Percentiles rank a stretch among this genome's conserved stretches.
phyloP scores from a whole-genome alignment of 2,113 vertebrate species.

The Arenaria interpres region DNA sequence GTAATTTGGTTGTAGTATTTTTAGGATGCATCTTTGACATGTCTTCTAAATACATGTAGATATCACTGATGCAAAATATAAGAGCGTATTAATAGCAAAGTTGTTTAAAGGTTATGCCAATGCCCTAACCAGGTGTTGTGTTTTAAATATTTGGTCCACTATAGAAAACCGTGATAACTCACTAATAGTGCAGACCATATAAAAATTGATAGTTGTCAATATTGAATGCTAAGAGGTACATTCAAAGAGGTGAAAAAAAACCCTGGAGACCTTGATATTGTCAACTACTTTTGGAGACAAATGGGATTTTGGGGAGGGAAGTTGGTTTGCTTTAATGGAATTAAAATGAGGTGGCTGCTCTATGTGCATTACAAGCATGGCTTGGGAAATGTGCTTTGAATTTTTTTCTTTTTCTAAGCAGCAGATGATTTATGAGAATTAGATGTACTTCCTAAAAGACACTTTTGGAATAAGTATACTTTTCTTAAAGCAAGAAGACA shows the following conservation, averaged over 20 bases:
- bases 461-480: neutral
- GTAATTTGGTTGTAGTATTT: neutral
- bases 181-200: neutral
- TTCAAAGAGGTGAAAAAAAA: neutral
- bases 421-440: neutral
- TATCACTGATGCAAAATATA: neutral
- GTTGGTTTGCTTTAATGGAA: neutral
- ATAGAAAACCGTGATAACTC: neutral
- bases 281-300: neutral
- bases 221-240: neutral
- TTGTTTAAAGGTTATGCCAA: neutral
- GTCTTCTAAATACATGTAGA: neutral
- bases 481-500: conserved; percentile 6
- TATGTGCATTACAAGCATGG: neutral
- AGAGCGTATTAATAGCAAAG: neutral
- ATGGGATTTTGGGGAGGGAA: neutral
- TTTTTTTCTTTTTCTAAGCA: conserved; percentile 10
- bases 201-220: neutral
- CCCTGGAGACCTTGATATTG: neutral
- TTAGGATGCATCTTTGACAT: neutral
- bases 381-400: conserved; percentile 12
- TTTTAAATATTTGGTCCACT: neutral
- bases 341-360: neutral
- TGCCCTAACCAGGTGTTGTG: neutral
- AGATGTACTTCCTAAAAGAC: neutral